These are phyloP conservation scores for Burhinus bistriatus DNA, from an alignment of 2,113 vertebrate species.

Conservation along the genomic window DNA sequence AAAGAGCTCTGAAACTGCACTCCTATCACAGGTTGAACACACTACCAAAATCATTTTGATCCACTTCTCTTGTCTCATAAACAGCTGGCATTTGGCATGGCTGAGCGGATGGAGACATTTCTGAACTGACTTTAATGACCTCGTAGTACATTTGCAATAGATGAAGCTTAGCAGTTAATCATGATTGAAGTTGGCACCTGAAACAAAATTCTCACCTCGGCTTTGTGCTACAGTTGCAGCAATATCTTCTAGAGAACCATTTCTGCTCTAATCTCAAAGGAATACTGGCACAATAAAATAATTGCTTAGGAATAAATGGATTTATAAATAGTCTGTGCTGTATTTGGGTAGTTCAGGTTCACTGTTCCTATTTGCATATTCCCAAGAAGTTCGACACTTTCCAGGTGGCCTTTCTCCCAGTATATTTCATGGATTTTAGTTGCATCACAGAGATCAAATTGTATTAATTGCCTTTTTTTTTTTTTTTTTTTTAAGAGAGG, in stretches of 20 bases:
- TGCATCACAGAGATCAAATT: not conserved
- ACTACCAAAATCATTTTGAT: conserved; percentile 46
- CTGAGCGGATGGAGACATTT: conserved; percentile 40
- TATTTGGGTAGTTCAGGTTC: not conserved
- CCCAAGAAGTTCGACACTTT: not conserved
- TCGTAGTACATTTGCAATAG: not conserved
- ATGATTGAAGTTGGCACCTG: conserved; percentile 46
- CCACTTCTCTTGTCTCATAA: conserved; percentile 30
- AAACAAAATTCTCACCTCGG: conserved; percentile 32
- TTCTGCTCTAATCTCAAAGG: conserved; percentile 22
- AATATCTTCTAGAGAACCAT: conserved; percentile 11
- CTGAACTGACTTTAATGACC: conserved; percentile 37
- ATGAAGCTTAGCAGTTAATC: conserved; percentile 29
- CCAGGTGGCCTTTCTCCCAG: not conserved
- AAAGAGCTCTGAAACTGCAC: conserved; percentile 17
- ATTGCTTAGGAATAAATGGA: not conserved
- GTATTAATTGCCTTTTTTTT: not conserved
- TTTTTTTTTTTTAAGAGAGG: not conserved
- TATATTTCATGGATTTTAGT: not conserved
- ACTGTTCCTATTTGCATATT: not conserved
- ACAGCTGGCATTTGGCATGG: conserved; percentile 54
- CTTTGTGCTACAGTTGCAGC: not conserved
- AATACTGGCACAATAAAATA: not conserved
- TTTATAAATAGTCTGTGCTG: conserved; percentile 24
- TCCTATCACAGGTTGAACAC: conserved; percentile 7